Conservation (phyloP, 2,113 vertebrate genomes). For the Agapornis roseicollis region DNA sequence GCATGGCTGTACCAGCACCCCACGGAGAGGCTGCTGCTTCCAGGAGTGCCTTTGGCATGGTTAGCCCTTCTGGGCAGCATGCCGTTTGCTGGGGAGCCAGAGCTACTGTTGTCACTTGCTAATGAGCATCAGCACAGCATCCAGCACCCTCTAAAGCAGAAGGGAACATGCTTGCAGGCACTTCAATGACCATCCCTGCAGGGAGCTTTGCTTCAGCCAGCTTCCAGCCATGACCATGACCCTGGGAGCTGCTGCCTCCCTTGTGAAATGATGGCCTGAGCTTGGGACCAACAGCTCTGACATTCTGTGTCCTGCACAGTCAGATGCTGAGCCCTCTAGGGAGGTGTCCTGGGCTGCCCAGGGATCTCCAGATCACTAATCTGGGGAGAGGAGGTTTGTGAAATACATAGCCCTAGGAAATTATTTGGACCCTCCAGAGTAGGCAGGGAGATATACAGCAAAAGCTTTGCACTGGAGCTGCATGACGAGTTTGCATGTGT, state of each 20-base stretch:
- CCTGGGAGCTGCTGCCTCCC: background rate
- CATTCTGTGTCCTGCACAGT: background rate
- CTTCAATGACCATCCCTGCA: background rate
- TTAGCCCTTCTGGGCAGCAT: background rate
- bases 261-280: fast-evolving
- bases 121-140: background rate
- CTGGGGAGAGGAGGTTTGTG: background rate
- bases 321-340: background rate
- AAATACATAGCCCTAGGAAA: background rate
- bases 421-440: background rate
- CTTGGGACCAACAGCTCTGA: background rate
- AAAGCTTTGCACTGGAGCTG: background rate
- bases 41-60: background rate
- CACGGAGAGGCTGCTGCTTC: background rate
- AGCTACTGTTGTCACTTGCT: slow-evolving; percentile 1
- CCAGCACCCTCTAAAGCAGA: background rate
- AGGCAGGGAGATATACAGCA: background rate
- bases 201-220: background rate
- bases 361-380: background rate
- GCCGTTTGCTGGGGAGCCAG: slow-evolving; percentile 36
- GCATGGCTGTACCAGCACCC: background rate
- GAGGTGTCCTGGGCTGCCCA: background rate
- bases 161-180: background rate
- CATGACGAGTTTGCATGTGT: background rate
- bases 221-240: background rate